Evolutionary conservation across 2,797 vertebrate species (phyloP).

Genomic region (Sebastes diaconus): DNA sequence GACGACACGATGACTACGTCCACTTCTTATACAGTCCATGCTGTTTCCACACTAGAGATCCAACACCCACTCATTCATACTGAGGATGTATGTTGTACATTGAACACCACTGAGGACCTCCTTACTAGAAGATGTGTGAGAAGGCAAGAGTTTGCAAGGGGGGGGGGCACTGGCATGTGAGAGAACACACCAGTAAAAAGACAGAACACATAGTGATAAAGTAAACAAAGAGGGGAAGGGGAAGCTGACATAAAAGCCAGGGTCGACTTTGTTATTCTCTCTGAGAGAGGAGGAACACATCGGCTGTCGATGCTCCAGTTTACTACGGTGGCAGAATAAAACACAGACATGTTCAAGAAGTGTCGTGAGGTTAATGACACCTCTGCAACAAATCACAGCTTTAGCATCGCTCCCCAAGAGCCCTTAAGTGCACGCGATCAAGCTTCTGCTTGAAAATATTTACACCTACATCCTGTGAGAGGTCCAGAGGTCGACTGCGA

Average conservation of each 20-base stretch:
- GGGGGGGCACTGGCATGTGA: neutral
- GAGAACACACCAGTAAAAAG: conserved; percentile 5
- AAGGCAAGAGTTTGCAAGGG: neutral
- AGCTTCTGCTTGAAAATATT: conserved; percentile 58
- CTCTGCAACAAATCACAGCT: conserved; percentile 29
- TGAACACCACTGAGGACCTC: neutral
- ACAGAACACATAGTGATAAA: neutral
- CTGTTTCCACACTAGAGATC: neutral
- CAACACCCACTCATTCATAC: neutral
- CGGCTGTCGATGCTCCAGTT: neutral
- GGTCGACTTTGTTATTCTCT: conserved; percentile 21
- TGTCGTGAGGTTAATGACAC: conserved; percentile 33
- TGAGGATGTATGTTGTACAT: neutral
- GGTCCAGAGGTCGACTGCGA: conserved; percentile 24
- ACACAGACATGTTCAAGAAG: conserved; percentile 48
- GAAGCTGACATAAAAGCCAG: conserved; percentile 11
- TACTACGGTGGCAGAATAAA: conserved; percentile 19
- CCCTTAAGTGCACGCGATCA: conserved; percentile 22
- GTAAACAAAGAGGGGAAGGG: neutral
- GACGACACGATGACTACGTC: too few species aligned
- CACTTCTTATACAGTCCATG: too few species aligned
- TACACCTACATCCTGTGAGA: conserved; percentile 31
- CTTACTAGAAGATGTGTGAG: conserved; percentile 3
- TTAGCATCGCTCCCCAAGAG: conserved; percentile 20
- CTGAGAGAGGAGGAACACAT: neutral